Evolutionary conservation across 92 coral and sea anemone species (phyloP).

Genomic region (Phenganax stokvisi): DNA sequence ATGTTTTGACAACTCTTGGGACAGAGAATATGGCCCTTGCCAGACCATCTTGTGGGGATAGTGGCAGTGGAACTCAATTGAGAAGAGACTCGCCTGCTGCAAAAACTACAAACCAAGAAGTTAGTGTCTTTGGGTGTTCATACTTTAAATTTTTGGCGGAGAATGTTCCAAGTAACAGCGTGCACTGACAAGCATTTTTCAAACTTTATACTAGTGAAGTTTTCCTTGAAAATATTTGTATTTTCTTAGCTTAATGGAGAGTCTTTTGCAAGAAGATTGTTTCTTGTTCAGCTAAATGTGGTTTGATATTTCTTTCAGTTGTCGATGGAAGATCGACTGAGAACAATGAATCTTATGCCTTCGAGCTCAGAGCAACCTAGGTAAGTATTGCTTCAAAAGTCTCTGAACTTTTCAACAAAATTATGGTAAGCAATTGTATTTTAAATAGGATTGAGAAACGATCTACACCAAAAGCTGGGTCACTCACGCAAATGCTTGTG

Average conservation of each 20-base stretch:
- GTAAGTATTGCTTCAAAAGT: neutral
- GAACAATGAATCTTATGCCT: constrained; percentile 31
- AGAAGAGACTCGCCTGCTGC: constrained; percentile 22
- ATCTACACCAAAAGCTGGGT: constrained; percentile 60
- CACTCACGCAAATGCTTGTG: constrained; percentile 77
- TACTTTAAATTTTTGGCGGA: neutral
- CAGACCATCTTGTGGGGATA: constrained; percentile 57
- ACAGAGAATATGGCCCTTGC: constrained; percentile 75
- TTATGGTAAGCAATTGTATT: neutral
- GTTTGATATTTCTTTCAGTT: neutral
- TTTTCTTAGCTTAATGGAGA: no score
- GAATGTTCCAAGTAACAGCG: no score
- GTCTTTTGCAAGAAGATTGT: no score
- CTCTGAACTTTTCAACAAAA: no score
- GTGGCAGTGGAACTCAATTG: constrained; percentile 42
- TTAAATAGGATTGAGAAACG: neutral
- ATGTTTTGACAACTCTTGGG: constrained; percentile 59
- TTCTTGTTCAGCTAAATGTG: neutral
- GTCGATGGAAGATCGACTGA: constrained; percentile 40
- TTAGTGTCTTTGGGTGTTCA: neutral
- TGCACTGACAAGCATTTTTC: no score
- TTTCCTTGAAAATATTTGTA: no score
- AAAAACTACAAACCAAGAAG: constrained; percentile 47
- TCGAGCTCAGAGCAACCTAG: constrained; percentile 11
- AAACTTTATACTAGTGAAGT: no score